Evolutionary conservation across 2,113 vertebrate genomes (phyloP).

Genomic region (Nycticryphes semicollaris): DNA sequence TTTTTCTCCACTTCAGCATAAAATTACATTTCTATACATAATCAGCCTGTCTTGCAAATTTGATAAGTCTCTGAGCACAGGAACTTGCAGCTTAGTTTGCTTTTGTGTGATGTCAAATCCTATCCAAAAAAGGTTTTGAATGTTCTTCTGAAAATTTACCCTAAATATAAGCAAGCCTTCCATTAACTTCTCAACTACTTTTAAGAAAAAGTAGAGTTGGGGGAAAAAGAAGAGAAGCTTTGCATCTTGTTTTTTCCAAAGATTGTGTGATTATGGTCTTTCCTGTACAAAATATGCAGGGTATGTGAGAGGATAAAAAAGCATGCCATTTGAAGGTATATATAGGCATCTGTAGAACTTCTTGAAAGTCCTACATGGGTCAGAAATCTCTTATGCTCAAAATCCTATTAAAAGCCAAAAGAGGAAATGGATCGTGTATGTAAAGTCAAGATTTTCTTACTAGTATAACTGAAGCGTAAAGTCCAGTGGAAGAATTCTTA

Average conservation of each 20-base stretch:
- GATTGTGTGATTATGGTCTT: background rate
- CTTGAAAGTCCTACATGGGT: fast-evolving
- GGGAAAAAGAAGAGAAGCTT: background rate
- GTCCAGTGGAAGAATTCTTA: background rate
- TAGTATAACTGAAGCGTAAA: background rate
- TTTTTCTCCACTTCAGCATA: background rate
- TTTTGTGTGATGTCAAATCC: background rate
- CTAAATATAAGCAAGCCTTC: background rate
- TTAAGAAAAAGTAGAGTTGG: background rate
- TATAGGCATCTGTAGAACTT: background rate
- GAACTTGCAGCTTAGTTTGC: background rate
- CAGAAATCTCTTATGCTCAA: background rate
- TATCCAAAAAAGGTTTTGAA: background rate
- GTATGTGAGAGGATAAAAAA: background rate
- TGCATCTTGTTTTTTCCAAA: background rate
- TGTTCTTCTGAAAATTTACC: background rate
- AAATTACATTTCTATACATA: background rate
- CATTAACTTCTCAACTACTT: background rate
- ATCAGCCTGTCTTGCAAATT: background rate
- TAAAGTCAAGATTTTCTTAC: background rate
- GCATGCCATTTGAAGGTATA: background rate
- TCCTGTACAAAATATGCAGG: background rate
- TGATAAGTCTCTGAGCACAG: background rate
- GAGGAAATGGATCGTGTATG: background rate
- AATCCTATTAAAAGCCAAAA: background rate